Percentiles rank a stretch among this genome's conserved stretches.
Conservation (phyloP, 1,140 invertebrate genomes). For the Gonatopus flavifemur region DNA sequence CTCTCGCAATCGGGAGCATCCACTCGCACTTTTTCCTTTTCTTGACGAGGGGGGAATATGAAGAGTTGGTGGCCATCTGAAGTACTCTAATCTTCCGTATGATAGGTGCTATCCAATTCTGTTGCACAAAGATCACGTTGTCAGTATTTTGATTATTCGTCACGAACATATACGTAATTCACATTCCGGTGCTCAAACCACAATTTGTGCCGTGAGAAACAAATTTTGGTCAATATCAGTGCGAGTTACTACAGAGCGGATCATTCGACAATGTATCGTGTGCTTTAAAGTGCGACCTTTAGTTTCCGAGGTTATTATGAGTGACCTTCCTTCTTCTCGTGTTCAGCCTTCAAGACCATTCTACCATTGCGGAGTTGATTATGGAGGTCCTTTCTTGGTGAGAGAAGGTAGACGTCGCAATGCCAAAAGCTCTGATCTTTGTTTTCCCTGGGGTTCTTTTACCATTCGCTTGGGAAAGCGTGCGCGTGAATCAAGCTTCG, state of each 20-base stretch:
- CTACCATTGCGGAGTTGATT: not conserved
- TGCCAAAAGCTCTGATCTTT: too few relatives aligned
- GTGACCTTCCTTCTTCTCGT: accelerated
- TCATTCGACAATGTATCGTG: not conserved
- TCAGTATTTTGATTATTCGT: not conserved
- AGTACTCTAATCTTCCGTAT: too few relatives aligned
- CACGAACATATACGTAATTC: not conserved
- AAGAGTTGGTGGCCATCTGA: too few relatives aligned
- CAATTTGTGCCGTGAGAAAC: not conserved
- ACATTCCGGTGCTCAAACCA: not conserved
- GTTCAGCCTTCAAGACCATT: not conserved
- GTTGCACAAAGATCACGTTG: not conserved
- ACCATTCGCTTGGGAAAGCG: too few relatives aligned
- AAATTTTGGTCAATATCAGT: not conserved
- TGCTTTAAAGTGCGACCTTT: not conserved
- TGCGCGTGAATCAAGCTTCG: too few relatives aligned
- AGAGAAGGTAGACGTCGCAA: too few relatives aligned
- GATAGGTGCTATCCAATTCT: not conserved
- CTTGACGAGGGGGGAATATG: too few relatives aligned
- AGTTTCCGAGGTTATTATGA: not conserved
- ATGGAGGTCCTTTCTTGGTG: not conserved
- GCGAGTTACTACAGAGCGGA: too few relatives aligned
- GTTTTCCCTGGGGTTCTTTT: too few relatives aligned
- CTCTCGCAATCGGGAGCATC: too few relatives aligned
- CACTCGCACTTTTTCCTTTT: too few relatives aligned